These are phyloP conservation scores for Battus philenor DNA, from an alignment of 1,140 invertebrate species.

Conservation along the genomic window DNA sequence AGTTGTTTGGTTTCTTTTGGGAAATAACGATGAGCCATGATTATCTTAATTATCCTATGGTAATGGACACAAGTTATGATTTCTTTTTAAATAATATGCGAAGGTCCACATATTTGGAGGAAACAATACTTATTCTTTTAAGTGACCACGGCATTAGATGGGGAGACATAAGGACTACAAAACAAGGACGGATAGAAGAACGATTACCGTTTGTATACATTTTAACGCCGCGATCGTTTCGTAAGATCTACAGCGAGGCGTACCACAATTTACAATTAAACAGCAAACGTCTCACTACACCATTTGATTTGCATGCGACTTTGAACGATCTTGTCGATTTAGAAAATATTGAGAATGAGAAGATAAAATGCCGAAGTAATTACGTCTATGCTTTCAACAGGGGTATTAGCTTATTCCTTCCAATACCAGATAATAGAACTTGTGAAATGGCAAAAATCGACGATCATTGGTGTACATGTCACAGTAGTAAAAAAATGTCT, in stretches of 20 bases:
- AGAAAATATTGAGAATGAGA: conserved; percentile 33
- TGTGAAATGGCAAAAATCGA: conserved; percentile 84
- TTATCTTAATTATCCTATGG: conserved; percentile 80
- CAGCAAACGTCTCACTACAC: conserved; percentile 83
- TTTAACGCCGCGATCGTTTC: conserved; percentile 83
- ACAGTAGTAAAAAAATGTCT: conserved; percentile 71
- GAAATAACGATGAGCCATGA: conserved; percentile 84
- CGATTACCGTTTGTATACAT: conserved; percentile 89
- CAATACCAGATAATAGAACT: conserved; percentile 81
- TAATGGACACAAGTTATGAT: conserved; percentile 79
- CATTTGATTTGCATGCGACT: conserved; percentile 88
- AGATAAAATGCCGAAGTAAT: conserved; percentile 30
- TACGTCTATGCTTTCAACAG: conserved; percentile 37
- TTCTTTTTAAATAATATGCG: conserved; percentile 77
- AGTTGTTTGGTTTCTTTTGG: conserved; percentile 87
- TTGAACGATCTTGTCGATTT: conserved; percentile 53
- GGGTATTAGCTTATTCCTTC: conserved; percentile 85
- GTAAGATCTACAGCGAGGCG: conserved; percentile 78
- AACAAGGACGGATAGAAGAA: conserved; percentile 91
- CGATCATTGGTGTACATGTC: conserved; percentile 89
- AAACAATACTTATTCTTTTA: conserved; percentile 85
- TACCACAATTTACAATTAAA: conserved; percentile 83
- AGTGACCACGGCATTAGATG: conserved; percentile 95
- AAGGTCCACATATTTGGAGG: conserved; percentile 77
- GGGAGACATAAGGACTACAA: conserved; percentile 81